Evolutionary conservation across 2,797 vertebrate species (phyloP), one percentile per base, ranked within the genome.

Genomic region (Chanos chanos): DNA sequence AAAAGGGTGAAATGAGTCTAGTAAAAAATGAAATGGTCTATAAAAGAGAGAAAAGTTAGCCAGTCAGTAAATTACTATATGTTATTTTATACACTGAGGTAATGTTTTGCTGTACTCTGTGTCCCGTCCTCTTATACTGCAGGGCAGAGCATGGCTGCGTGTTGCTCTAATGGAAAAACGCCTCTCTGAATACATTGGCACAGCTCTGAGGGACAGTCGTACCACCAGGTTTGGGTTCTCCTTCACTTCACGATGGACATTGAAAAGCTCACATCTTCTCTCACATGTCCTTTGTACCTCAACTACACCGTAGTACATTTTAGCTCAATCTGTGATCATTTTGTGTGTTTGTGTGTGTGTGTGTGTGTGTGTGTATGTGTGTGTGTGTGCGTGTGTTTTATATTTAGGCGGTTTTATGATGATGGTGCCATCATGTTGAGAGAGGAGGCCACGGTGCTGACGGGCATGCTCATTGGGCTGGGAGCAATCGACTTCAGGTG

Each of bases 401-500:
- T n/a, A n/a, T n/a, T n/a, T n/a, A 93, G 92, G 71, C 58, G 91
- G 60, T 93, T 93, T 74, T 94, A 93, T 0, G 91, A 92, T 0
- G 91, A 92, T 0, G 92, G 92, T 12, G 92, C 92, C 70, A 93
- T 93, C 76, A 89, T 94, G 84, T 78, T 94, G 62, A 72, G 92
- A 39, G 92, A 94, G 18, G 92, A 94, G 72, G 88, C 92, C 44
- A 87, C 86, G 0, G 87, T 94, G 37, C 90, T 94, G 68, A 92
- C 89, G 0, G 92, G 92, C 49, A 93, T 93, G 91, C 85, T 94
- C 48, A 92, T 94, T 0, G 92, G 92, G 43, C 86, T 94, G 30
- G 90, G 92, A 0, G 90, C 92, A 56, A 93, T 94, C 4, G 92
- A 94, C 70, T 94, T 94, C 84, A 94, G 92, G 92, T 93, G 68